Percentiles rank a stretch among this genome's conserved stretches.
Conservation (phyloP, 2,888 invertebrate species). For the Marasmarcha lunaedactyla region DNA sequence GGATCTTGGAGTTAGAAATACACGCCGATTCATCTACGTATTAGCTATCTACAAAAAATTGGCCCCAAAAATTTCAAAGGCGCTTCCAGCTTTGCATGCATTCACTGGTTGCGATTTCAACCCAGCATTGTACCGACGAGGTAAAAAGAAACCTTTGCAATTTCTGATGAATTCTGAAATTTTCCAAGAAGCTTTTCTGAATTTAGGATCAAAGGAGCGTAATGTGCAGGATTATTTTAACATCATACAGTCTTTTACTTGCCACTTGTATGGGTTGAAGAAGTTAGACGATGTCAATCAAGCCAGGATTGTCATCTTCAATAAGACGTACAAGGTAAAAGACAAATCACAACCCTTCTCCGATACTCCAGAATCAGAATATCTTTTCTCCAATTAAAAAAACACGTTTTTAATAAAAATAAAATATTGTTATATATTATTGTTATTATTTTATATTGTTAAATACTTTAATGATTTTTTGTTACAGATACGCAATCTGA, state of each 20-base stretch:
- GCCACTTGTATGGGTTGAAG: too few relatives aligned
- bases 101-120: constrained; percentile 1
- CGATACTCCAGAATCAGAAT: neutral
- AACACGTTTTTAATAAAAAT: neutral
- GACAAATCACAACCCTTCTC: neutral
- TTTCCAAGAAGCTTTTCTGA: constrained; percentile 10
- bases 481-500: too few relatives aligned
- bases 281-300: too few relatives aligned
- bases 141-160: constrained; percentile 7
- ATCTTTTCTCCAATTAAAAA: neutral
- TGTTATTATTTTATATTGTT: neutral
- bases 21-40: constrained; percentile 6
- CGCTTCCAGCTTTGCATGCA: constrained; percentile 10
- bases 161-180: constrained; percentile 6
- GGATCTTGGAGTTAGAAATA: constrained; percentile 5
- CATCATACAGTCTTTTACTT: too few relatives aligned
- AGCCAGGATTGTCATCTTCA: too few relatives aligned
- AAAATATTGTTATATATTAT: too few relatives aligned
- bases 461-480: too few relatives aligned
- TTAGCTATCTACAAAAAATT: constrained; percentile 1
- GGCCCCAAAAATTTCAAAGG: constrained; percentile 5
- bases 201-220: neutral
- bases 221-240: neutral
- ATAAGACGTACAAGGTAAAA: neutral
- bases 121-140: constrained; percentile 9